phyloP scores from a whole-genome alignment of 2,888 invertebrate species.

The Leptopilina syphax region DNA sequence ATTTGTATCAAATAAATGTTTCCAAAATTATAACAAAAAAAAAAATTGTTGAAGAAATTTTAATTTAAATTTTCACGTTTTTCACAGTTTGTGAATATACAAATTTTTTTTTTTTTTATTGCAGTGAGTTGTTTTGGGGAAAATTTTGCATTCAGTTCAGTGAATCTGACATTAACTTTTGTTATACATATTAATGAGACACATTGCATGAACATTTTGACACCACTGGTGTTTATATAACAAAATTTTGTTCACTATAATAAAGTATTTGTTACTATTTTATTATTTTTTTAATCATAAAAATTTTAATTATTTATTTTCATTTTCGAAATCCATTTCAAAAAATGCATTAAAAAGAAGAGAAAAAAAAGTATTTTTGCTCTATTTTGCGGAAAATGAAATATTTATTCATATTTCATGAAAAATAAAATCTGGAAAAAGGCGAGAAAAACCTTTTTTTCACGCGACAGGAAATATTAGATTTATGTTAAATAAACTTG shows the following conservation, averaged over 20 bases:
- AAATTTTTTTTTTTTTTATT: not conserved
- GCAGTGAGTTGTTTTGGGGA: not conserved
- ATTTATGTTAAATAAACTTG: not conserved
- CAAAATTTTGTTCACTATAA: not conserved
- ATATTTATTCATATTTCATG: slow-evolving; percentile 7
- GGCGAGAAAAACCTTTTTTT: not conserved
- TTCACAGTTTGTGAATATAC: not conserved
- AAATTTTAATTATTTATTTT: too few relatives aligned
- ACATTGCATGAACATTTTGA: not conserved
- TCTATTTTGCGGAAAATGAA: not conserved
- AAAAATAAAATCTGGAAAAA: not conserved
- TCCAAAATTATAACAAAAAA: too few relatives aligned
- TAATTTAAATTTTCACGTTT: too few relatives aligned
- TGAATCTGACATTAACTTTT: slow-evolving; percentile 2
- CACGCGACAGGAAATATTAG: not conserved
- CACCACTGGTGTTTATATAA: not conserved
- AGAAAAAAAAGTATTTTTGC: too few relatives aligned
- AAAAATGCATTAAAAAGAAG: too few relatives aligned
- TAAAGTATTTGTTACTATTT: too few relatives aligned
- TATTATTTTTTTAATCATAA: too few relatives aligned
- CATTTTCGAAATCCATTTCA: too few relatives aligned
- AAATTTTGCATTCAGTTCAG: not conserved
- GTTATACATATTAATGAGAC: slow-evolving; percentile 1
- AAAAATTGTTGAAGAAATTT: too few relatives aligned
- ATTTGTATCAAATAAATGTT: too few relatives aligned